Evolutionary conservation across 2,113 vertebrate genomes (phyloP).

Genomic region (Origma solitaria): DNA sequence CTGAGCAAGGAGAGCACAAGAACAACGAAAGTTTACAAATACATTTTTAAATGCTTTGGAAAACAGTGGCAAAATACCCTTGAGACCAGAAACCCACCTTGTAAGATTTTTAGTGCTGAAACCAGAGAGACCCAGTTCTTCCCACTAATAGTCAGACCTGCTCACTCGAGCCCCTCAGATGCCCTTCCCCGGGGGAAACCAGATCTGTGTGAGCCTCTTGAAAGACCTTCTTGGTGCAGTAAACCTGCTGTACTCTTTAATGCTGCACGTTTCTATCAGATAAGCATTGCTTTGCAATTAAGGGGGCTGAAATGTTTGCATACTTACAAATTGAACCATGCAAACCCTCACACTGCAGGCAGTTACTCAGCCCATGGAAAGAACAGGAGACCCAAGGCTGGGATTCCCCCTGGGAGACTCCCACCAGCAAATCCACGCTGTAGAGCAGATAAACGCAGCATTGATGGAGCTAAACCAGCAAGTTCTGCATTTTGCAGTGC

Average conservation of each 20-base stretch:
- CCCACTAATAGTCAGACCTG: neutral
- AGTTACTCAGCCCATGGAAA: neutral
- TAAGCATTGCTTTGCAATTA: slow-evolving; percentile 32
- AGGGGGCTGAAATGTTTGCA: slow-evolving; percentile 19
- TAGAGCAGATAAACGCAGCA: neutral
- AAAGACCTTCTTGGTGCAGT: neutral
- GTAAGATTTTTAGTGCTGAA: neutral
- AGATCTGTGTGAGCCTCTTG: neutral
- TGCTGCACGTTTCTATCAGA: slow-evolving; percentile 22
- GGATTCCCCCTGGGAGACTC: neutral
- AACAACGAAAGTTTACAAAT: neutral
- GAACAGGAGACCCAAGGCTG: neutral
- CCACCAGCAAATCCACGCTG: neutral
- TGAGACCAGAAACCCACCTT: neutral
- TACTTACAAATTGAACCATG: slow-evolving; percentile 14
- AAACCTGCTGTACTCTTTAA: slow-evolving; percentile 8
- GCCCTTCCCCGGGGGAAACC: slow-evolving; percentile 31
- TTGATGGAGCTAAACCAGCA: neutral
- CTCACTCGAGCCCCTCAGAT: neutral
- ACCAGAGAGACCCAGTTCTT: slow-evolving; percentile 40
- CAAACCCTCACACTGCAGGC: neutral
- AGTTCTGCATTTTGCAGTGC: neutral
- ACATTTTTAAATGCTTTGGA: neutral
- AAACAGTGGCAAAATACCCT: neutral
- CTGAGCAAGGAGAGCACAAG: neutral